phyloP scores from a whole-genome alignment of 2,888 invertebrate genomes.

The Bembecia ichneumoniformis region DNA sequence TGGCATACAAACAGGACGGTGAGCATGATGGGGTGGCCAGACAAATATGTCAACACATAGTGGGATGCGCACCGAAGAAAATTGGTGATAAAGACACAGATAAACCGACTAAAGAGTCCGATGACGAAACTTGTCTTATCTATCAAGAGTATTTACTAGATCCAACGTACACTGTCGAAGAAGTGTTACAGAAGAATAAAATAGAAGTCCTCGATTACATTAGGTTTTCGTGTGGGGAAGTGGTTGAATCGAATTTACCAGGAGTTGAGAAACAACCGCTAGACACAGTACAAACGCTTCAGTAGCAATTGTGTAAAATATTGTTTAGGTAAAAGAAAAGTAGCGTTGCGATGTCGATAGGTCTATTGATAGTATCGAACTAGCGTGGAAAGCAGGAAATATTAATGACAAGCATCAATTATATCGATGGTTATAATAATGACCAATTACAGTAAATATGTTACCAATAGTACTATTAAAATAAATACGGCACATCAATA shows the following conservation, averaged over 20 bases:
- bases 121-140: slow-evolving; percentile 85
- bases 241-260: slow-evolving; percentile 40
- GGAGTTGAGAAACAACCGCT: slow-evolving; percentile 67
- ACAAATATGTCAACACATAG: slow-evolving; percentile 92
- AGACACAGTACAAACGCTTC: slow-evolving; percentile 75
- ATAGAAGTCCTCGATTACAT: slow-evolving; percentile 83
- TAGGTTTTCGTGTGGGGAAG: slow-evolving; percentile 90
- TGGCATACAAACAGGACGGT: slow-evolving; percentile 75
- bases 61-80: slow-evolving; percentile 87
- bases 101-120: slow-evolving; percentile 74
- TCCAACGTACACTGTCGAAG: slow-evolving; percentile 79
- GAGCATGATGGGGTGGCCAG: slow-evolving; percentile 72
- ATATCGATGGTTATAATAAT: too few relatives aligned
- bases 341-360: too few relatives aligned
- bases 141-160: slow-evolving; percentile 91
- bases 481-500: too few relatives aligned
- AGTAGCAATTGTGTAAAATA: slow-evolving; percentile 19
- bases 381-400: too few relatives aligned
- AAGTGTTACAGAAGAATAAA: slow-evolving; percentile 77
- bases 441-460: too few relatives aligned
- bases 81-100: slow-evolving; percentile 78
- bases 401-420: too few relatives aligned
- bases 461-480: too few relatives aligned
- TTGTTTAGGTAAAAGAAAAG: too few relatives aligned
- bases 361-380: too few relatives aligned